These are phyloP conservation scores for Tragelaphus buxtoni DNA, from an alignment of 2,113 vertebrate genomes.

Conservation along the genomic window DNA sequence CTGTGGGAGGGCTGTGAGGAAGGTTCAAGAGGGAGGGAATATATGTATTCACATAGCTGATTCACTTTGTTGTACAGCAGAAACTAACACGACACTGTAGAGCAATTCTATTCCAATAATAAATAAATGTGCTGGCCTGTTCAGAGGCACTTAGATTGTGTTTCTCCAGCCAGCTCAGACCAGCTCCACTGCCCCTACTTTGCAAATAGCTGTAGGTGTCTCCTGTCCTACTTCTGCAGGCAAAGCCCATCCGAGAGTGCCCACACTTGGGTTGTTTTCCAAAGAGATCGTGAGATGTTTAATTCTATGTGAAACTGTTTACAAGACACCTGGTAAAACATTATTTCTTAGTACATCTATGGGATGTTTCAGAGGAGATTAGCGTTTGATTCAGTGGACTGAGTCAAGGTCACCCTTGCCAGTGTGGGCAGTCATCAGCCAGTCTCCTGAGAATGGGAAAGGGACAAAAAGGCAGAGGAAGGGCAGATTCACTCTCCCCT, in stretches of 20 bases:
- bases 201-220: no score
- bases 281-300: background rate
- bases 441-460: no score
- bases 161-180: background rate
- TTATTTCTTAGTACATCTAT: background rate
- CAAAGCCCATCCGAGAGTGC: background rate
- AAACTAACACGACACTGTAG: background rate
- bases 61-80: background rate
- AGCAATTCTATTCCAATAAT: background rate
- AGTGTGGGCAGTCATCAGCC: fast-evolving
- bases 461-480: background rate
- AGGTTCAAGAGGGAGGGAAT: background rate
- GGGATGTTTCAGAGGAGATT: background rate
- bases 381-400: background rate
- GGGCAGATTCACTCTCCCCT: fast-evolving
- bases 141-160: background rate
- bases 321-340: background rate
- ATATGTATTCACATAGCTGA: background rate
- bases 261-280: background rate
- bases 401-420: background rate
- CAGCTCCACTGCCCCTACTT: fast-evolving
- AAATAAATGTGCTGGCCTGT: background rate
- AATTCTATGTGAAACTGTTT: background rate
- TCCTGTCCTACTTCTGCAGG: background rate
- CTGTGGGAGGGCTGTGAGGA: background rate